Evolutionary conservation across 1,140 invertebrate species (phyloP), one percentile per base, ranked within the genome.

Genomic region (Lerema accius): DNA sequence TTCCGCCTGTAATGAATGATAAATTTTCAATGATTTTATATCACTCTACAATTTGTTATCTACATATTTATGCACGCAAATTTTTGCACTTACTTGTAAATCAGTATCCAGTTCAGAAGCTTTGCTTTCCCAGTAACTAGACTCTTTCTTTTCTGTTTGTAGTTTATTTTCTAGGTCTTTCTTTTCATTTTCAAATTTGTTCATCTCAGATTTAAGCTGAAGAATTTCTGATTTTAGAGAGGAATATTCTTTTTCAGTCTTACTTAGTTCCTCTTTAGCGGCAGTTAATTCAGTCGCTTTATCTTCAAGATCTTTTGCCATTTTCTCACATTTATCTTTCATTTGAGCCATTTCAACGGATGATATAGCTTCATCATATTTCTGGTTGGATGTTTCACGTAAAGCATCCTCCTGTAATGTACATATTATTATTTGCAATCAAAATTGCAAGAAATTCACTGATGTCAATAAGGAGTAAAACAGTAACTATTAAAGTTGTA

Each of bases 91-190:
- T 88, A 93, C 92, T 83, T 94, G 92, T 42, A 94, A 77, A 80
- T 95, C 93, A 37, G 91, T 92, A 79, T 95, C 94, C 26, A 94
- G 71, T 69, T 94, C 93, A 26, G 92, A 93, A 17, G 92, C 85
- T 79, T 93, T 94, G 59, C 86, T 93, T 77, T 93, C 92, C 80
- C 94, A 91, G 51, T 94, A 93, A 91, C 67, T 91, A 69, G 72
- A 91, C 80, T 80, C 94, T 89, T 70, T 92, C 73, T 82, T 93
- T 84, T 82, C 91, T 46, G 82, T 89, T 91, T 80, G 92, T 79
- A 72, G 84, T 72, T 90, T 94, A 92, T 71, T 93, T 86, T 92
- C 69, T 16, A 84, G 62, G 48, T 93, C 90, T 90, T 94, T 89
- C 72, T 91, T 90, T 82, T 91, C 93, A 84, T 89, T 93, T 87